phyloP scores from a whole-genome alignment of 2,888 invertebrate genomes.

The Archips crataeganus region DNA sequence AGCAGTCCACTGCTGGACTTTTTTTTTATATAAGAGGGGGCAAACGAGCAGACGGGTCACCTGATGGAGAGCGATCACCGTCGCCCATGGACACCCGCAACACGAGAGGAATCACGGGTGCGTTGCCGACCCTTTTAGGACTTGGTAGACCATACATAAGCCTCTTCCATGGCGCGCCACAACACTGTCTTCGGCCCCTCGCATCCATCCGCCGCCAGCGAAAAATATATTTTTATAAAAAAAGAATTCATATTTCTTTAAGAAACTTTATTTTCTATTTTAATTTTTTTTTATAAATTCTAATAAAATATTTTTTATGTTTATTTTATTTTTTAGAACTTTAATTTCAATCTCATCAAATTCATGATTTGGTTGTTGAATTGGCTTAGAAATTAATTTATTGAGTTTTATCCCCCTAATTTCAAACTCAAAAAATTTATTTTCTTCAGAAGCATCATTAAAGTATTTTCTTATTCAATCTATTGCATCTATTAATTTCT shows the following conservation, averaged over 20 bases:
- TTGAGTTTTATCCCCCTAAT: slow-evolving; percentile 87
- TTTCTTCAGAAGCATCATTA: slow-evolving; percentile 83
- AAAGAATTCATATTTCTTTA: slow-evolving; percentile 44
- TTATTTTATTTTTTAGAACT: slow-evolving; percentile 83
- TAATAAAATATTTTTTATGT: slow-evolving; percentile 57
- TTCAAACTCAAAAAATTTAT: slow-evolving; percentile 73
- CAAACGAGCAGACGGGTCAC: too few species aligned
- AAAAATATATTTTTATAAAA: slow-evolving; percentile 62
- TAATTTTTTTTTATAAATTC: slow-evolving; percentile 24
- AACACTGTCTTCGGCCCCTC: too few species aligned
- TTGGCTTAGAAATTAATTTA: slow-evolving; percentile 88
- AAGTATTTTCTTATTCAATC: slow-evolving; percentile 87
- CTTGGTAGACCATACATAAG: too few species aligned
- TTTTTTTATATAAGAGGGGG: too few species aligned
- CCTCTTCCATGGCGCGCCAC: too few species aligned
- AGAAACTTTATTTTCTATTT: neutral
- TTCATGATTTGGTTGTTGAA: slow-evolving; percentile 82
- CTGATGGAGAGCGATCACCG: too few species aligned
- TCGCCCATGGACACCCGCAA: too few species aligned
- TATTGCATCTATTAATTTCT: slow-evolving; percentile 83
- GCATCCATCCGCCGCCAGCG: too few species aligned
- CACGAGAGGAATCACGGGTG: too few species aligned
- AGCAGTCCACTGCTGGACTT: too few species aligned
- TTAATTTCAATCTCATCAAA: slow-evolving; percentile 71
- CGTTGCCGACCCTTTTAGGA: too few species aligned